A percentile compares a stretch with the other conserved stretches of the same genome.
Evolutionary conservation across 2,113 vertebrate species (phyloP).

Genomic region (Scomber japonicus): DNA sequence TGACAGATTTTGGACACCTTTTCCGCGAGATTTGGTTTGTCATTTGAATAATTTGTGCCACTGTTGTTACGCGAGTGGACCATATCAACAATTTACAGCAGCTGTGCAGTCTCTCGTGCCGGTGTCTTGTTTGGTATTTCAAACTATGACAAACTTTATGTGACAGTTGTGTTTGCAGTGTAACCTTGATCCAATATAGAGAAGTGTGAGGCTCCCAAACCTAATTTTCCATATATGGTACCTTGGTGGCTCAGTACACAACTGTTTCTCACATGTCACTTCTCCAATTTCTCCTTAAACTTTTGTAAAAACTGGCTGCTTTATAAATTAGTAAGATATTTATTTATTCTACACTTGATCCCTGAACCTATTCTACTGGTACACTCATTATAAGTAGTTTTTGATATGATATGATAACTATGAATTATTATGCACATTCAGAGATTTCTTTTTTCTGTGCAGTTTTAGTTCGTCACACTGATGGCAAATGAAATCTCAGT

Average conservation of each 20-base stretch:
- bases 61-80: conserved; percentile 35
- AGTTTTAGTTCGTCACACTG: too few relatives aligned
- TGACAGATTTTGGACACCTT: conserved; percentile 57
- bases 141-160: conserved; percentile 58
- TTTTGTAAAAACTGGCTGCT: background rate
- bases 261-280: background rate
- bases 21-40: conserved; percentile 41
- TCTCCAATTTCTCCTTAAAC: background rate
- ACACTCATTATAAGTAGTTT: background rate
- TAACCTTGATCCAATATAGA: conserved; percentile 47
- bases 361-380: background rate
- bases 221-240: conserved; percentile 11
- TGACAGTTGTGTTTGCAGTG: conserved; percentile 53
- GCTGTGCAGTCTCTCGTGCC: background rate
- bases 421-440: conserved; percentile 1
- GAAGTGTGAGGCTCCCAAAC: conserved; percentile 20
- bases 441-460: background rate
- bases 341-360: background rate
- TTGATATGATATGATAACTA: background rate
- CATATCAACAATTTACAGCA: conserved; percentile 69
- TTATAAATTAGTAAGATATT: background rate
- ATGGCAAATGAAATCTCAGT: too few relatives aligned
- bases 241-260: background rate
- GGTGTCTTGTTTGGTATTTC: conserved; percentile 22
- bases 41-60: conserved; percentile 73